Conservation (phyloP, 2,113 vertebrate species). For the Pandion haliaetus region DNA sequence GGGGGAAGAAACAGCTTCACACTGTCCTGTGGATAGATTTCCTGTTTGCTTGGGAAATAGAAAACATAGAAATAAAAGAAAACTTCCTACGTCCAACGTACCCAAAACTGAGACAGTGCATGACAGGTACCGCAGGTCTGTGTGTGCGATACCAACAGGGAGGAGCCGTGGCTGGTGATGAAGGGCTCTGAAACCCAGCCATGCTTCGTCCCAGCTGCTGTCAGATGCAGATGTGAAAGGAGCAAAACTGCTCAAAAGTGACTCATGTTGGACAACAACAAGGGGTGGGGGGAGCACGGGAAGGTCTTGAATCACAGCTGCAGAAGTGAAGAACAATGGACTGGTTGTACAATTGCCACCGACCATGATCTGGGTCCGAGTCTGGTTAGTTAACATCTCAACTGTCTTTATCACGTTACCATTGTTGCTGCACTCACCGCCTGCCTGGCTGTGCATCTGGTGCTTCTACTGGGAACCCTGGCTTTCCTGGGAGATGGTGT, state of each 20-base stretch:
- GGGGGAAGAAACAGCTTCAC: neutral
- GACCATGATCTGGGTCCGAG: neutral
- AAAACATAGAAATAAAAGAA: neutral
- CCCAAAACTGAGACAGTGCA: neutral
- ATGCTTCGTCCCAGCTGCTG: neutral
- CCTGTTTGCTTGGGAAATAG: neutral
- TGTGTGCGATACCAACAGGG: neutral
- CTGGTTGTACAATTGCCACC: neutral
- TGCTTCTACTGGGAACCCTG: neutral
- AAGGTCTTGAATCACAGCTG: neutral
- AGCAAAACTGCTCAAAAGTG: neutral
- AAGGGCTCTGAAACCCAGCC: neutral
- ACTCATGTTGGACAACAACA: neutral
- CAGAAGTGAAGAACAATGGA: neutral
- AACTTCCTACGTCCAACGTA: neutral
- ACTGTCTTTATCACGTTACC: neutral
- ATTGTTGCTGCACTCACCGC: neutral
- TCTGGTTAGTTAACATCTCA: neutral
- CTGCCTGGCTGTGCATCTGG: neutral
- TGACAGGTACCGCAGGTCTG: neutral
- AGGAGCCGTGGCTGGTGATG: neutral
- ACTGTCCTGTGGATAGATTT: neutral
- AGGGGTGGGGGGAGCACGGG: neutral
- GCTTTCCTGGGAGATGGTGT: neutral
- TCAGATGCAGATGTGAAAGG: neutral